These are phyloP conservation scores for Diuraphis noxia DNA, from an alignment of 1,140 invertebrate genomes.

Conservation along the genomic window DNA sequence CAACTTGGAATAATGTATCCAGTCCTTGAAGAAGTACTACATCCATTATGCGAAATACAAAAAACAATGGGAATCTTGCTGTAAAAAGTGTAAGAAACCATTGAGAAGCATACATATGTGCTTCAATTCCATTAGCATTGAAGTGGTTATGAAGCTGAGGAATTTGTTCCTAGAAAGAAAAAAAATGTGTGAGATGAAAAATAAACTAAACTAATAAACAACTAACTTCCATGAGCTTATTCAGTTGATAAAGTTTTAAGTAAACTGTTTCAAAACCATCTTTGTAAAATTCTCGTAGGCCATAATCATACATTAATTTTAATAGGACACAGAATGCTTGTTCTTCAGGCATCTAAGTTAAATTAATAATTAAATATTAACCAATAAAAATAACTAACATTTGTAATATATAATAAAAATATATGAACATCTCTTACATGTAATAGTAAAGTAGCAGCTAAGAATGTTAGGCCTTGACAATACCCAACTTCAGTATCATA, in stretches of 20 bases:
- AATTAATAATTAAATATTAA: conserved; percentile 55
- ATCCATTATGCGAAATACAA: conserved; percentile 97
- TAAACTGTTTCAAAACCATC: conserved; percentile 96
- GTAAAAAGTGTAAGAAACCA: conserved; percentile 99
- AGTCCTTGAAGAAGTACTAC: conserved; percentile 93
- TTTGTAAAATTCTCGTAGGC: conserved; percentile 90
- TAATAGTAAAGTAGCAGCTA: conserved; percentile 90
- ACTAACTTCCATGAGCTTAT: conserved; percentile 85
- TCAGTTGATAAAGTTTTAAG: conserved; percentile 93
- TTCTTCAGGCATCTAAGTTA: conserved; percentile 95
- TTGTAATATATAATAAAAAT: neutral
- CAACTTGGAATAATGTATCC: conserved; percentile 94
- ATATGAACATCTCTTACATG: conserved; percentile 72
- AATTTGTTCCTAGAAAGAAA: conserved; percentile 75
- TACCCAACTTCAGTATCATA: conserved; percentile 97
- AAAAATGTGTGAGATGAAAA: neutral
- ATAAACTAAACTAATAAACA: neutral
- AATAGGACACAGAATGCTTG: conserved; percentile 97
- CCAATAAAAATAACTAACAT: neutral
- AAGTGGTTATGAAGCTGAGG: conserved; percentile 90
- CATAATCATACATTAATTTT: conserved; percentile 96
- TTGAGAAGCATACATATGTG: conserved; percentile 99
- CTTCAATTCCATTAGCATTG: conserved; percentile 86
- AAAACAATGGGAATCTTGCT: conserved; percentile 94
- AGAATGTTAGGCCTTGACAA: conserved; percentile 96